These are phyloP conservation scores for Geococcyx californianus DNA, from an alignment of 2,113 vertebrate species.

Conservation along the genomic window DNA sequence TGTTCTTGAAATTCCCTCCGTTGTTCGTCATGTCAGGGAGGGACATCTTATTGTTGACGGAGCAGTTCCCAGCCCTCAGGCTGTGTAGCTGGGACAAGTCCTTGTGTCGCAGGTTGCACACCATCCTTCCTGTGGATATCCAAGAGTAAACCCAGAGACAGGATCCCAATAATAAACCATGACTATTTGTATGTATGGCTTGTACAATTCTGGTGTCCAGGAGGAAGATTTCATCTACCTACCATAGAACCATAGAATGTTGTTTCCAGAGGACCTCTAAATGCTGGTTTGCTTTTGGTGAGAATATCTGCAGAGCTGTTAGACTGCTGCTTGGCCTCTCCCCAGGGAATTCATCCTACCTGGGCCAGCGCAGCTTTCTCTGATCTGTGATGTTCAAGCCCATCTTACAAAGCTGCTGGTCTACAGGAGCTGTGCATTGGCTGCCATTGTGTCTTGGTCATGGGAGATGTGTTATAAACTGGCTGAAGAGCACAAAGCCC, in stretches of 20 bases:
- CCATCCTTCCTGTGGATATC: background rate
- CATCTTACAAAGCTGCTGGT: background rate
- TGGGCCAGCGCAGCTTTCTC: background rate
- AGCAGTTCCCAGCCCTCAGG: background rate
- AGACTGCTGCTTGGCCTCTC: background rate
- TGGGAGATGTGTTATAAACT: background rate
- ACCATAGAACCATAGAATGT: background rate
- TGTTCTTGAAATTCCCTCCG: constrained; percentile 1
- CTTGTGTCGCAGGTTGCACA: background rate
- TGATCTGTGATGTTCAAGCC: background rate
- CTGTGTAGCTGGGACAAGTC: background rate
- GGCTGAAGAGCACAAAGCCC: background rate
- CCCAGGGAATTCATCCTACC: background rate
- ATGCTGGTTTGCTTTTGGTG: background rate
- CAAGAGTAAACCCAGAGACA: background rate
- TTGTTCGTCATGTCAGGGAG: background rate
- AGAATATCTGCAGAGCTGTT: background rate
- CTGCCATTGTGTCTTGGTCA: accelerated
- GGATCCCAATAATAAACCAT: background rate
- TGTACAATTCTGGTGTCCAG: background rate
- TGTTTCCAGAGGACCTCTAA: background rate
- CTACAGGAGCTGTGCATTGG: background rate
- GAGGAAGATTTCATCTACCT: background rate
- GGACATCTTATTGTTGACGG: background rate
- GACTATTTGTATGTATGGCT: background rate